phyloP scores from a whole-genome alignment of 2,797 vertebrate species.

The Podarcis lilfordi region DNA sequence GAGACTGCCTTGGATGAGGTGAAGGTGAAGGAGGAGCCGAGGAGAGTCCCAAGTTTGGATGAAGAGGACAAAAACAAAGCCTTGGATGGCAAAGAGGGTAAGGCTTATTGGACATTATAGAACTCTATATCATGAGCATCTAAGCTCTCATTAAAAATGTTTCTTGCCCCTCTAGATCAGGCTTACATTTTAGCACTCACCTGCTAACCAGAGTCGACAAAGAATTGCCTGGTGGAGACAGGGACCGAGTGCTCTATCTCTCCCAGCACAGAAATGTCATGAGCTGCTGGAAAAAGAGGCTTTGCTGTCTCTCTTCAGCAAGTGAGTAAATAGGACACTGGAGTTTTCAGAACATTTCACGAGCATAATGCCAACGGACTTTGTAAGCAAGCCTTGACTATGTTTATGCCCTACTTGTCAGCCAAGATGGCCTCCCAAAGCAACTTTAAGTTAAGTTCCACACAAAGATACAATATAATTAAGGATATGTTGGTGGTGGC shows the following conservation, averaged over 20 bases:
- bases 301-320: no score
- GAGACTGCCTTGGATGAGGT: conserved; percentile 81
- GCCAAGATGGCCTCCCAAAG: background rate
- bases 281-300: no score
- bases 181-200: background rate
- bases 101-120: conserved; percentile 20
- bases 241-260: no score
- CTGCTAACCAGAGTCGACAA: background rate
- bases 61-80: conserved; percentile 79
- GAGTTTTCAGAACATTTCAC: background rate
- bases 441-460: background rate
- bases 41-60: conserved; percentile 62
- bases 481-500: background rate
- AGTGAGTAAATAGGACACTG: no score
- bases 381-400: background rate
- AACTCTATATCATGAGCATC: background rate
- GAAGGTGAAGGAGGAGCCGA: conserved; percentile 79
- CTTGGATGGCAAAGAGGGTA: conserved; percentile 79
- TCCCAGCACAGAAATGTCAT: no score
- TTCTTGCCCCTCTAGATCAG: background rate
- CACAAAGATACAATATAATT: background rate
- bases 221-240: background rate
- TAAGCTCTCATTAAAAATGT: background rate
- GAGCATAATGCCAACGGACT: background rate
- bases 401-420: background rate